Percentiles rank a stretch among this genome's conserved stretches.
Evolutionary conservation across 1,140 invertebrate genomes (phyloP).

Genomic region (Probaryconus sp.): DNA sequence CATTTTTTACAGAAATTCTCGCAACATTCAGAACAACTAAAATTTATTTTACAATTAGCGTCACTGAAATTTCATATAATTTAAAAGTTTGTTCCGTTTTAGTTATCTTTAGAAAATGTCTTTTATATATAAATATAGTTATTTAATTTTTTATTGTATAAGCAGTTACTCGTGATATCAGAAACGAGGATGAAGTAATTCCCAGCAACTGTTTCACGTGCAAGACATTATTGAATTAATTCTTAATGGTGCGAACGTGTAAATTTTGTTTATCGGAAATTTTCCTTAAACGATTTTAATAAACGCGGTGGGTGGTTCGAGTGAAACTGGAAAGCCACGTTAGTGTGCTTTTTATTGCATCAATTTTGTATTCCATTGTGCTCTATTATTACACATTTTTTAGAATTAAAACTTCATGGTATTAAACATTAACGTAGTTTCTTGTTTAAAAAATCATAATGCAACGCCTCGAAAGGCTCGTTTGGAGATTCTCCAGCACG

Average conservation of each 20-base stretch:
- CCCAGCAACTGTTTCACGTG: background rate
- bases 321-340: slow-evolving; percentile 30
- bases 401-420: slow-evolving; percentile 26
- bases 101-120: no score
- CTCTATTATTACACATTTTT: slow-evolving; percentile 20
- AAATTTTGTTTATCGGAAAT: slow-evolving; percentile 28
- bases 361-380: slow-evolving; percentile 20
- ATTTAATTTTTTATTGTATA: no score
- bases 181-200: background rate
- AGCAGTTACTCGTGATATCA: background rate
- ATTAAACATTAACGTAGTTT: slow-evolving; percentile 46
- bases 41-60: no score
- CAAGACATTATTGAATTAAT: slow-evolving; percentile 9
- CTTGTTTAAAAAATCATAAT: slow-evolving; percentile 49
- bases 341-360: slow-evolving; percentile 2
- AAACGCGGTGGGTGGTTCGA: no score
- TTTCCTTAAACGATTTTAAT: slow-evolving; percentile 32
- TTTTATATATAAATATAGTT: no score
- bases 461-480: slow-evolving; percentile 35
- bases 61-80: no score
- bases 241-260: slow-evolving; percentile 3
- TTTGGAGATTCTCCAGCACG: slow-evolving; percentile 30
- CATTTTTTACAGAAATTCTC: no score
- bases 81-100: no score
- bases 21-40: no score